Evolutionary conservation across 2,888 invertebrate genomes (phyloP).

Genomic region (Heliothis peltigera): DNA sequence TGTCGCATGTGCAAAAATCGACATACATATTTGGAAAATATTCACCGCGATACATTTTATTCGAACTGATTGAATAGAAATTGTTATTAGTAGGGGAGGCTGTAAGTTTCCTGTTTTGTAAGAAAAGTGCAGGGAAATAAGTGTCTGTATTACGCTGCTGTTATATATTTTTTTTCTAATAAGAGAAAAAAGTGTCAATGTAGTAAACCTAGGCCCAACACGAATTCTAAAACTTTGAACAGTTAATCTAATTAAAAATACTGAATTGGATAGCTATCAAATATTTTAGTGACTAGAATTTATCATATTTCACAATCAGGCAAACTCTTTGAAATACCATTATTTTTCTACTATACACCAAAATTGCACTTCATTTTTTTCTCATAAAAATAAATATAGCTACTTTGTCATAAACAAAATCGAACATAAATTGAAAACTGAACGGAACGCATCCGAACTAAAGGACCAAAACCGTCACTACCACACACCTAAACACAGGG

Average conservation of each 20-base stretch:
- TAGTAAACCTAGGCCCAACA: too few relatives aligned
- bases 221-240: too few relatives aligned
- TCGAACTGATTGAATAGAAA: conserved; percentile 31
- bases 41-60: conserved; percentile 31
- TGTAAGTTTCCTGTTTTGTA: conserved; percentile 37
- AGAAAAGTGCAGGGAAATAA: background rate
- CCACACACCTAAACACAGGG: conserved; percentile 18
- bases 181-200: too few relatives aligned
- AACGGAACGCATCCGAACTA: conserved; percentile 24
- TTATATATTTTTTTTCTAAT: background rate
- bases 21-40: conserved; percentile 43
- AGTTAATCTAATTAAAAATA: too few relatives aligned
- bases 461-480: conserved; percentile 32
- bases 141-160: background rate
- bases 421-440: conserved; percentile 33
- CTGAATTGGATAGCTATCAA: too few relatives aligned
- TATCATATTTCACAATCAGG: too few relatives aligned
- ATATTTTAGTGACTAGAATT: too few relatives aligned
- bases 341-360: too few relatives aligned
- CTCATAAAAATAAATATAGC: background rate
- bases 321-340: too few relatives aligned
- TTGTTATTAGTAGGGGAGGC: conserved; percentile 13
- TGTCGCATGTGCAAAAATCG: conserved; percentile 18
- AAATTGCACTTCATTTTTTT: too few relatives aligned
- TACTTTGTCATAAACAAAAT: conserved; percentile 4